Percentiles rank a stretch among this genome's conserved stretches.
Conservation (phyloP, 2,888 invertebrate species). For the Drosophila anomalata region DNA sequence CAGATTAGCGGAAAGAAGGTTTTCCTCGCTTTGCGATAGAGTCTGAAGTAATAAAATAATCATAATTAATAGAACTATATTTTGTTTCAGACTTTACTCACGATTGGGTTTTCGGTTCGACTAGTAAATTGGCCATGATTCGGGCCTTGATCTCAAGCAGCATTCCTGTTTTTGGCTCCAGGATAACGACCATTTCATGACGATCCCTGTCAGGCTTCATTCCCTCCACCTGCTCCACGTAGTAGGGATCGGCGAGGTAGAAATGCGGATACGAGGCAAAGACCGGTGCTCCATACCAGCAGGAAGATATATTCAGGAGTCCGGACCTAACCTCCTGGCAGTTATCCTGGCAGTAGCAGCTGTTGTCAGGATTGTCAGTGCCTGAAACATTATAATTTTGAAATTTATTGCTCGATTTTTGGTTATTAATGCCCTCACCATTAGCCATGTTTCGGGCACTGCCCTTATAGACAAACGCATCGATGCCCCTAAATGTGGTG, state of each 20-base stretch:
- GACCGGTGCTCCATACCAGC: constrained; percentile 91
- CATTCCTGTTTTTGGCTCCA: constrained; percentile 91
- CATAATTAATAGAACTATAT: neutral
- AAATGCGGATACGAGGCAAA: constrained; percentile 94
- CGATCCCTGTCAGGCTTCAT: constrained; percentile 87
- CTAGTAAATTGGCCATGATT: constrained; percentile 90
- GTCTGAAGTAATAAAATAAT: constrained; percentile 40
- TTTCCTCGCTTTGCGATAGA: constrained; percentile 61
- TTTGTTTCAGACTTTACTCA: constrained; percentile 83
- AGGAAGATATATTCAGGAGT: constrained; percentile 89
- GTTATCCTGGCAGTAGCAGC: constrained; percentile 88
- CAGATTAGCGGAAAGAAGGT: constrained; percentile 74
- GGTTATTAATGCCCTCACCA: constrained; percentile 82
- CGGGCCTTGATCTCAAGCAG: constrained; percentile 90
- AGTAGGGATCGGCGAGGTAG: constrained; percentile 89
- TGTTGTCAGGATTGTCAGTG: constrained; percentile 85
- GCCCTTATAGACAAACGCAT: constrained; percentile 88
- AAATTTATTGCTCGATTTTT: neutral
- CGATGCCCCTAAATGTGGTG: constrained; percentile 85
- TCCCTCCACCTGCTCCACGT: constrained; percentile 87
- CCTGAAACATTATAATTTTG: constrained; percentile 83
- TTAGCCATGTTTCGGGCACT: constrained; percentile 88
- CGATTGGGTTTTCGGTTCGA: constrained; percentile 87
- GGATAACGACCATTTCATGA: constrained; percentile 89
- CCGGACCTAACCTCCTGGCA: constrained; percentile 88